A percentile compares a stretch with the other conserved stretches of the same genome.
Evolutionary conservation across 2,797 vertebrate species (phyloP).

Genomic region (Hemitrygon akajei): DNA sequence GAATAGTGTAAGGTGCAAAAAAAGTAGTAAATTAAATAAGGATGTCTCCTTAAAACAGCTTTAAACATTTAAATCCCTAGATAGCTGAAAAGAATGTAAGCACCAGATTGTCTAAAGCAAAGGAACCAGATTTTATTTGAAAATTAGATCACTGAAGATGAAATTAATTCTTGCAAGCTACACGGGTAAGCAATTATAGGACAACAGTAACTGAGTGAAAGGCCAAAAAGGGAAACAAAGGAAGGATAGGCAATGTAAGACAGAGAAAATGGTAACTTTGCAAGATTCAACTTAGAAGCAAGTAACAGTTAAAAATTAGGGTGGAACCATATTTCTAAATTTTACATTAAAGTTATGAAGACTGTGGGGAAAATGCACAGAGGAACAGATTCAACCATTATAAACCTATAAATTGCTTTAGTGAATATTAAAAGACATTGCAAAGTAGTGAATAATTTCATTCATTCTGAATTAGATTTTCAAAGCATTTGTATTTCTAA

Average conservation of each 20-base stretch:
- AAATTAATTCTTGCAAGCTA: neutral
- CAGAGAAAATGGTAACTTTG: neutral
- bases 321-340: neutral
- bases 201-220: neutral
- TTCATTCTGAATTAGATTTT: too few species aligned
- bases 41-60: neutral
- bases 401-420: too few species aligned
- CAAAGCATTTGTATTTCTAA: neutral
- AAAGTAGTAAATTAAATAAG: neutral
- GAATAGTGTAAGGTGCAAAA: constrained; percentile 9
- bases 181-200: neutral
- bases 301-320: neutral
- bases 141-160: neutral
- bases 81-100: neutral
- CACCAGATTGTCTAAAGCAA: neutral
- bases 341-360: neutral
- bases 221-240: neutral
- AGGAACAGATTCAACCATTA: neutral
- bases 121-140: neutral
- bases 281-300: neutral
- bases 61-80: neutral
- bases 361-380: neutral
- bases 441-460: neutral
- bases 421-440: too few species aligned
- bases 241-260: too few species aligned